Percentiles rank a stretch among this genome's conserved stretches.
Evolutionary conservation across 2,797 vertebrate genomes (phyloP).

Genomic region (Chromis chromis): DNA sequence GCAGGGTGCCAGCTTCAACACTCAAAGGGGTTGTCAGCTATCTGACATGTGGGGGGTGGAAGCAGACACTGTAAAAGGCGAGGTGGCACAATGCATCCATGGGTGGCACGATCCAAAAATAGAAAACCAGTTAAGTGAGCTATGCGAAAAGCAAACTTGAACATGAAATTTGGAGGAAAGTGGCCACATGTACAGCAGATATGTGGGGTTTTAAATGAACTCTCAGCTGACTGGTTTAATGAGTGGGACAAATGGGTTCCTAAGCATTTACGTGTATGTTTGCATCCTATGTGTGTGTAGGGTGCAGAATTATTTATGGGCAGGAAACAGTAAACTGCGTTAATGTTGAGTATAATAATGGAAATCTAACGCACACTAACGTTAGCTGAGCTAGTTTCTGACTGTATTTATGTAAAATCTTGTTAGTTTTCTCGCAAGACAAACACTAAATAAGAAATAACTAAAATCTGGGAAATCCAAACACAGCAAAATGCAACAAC

Average conservation of each 20-base stretch:
- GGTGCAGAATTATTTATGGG: not conserved
- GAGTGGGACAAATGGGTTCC: not conserved
- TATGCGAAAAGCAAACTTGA: conserved; percentile 35
- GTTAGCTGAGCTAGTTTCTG: not conserved
- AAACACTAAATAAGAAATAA: not conserved
- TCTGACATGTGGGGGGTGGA: conserved; percentile 65
- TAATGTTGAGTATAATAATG: no score
- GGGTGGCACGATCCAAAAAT: conserved; percentile 81
- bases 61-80: conserved; percentile 71
- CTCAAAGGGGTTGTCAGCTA: conserved; percentile 73
- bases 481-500: not conserved
- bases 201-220: not conserved
- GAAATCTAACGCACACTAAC: no score
- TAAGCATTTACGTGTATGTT: not conserved
- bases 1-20: conserved; percentile 73
- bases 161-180: conserved; percentile 9
- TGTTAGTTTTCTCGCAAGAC: not conserved
- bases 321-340: not conserved
- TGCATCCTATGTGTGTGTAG: not conserved
- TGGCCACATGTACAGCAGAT: not conserved
- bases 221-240: not conserved
- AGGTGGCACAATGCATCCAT: conserved; percentile 75
- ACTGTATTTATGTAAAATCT: not conserved
- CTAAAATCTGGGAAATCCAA: not conserved
- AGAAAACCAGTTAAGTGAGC: conserved; percentile 62